A percentile compares a stretch with the other conserved stretches of the same genome.
Conservation (phyloP, 2,797 vertebrate genomes). For the Agapornis canus region DNA sequence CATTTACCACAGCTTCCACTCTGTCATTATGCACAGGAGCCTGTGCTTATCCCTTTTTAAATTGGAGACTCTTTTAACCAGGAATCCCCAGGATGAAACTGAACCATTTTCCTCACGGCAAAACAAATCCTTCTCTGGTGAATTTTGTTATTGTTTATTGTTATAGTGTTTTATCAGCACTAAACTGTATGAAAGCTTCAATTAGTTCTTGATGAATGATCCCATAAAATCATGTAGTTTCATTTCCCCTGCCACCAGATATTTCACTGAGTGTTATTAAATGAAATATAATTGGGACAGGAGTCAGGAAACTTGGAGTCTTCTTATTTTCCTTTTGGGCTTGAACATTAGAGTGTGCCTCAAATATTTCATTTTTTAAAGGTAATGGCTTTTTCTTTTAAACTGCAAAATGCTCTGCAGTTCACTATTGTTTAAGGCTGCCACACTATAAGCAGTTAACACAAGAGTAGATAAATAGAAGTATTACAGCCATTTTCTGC, state of each 20-base stretch:
- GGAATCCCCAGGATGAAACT: conserved; percentile 83
- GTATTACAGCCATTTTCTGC: not conserved
- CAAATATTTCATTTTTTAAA: conserved; percentile 16
- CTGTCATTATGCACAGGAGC: conserved; percentile 83
- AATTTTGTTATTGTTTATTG: conserved; percentile 86
- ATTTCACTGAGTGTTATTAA: conserved; percentile 92
- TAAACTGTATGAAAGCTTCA: conserved; percentile 95
- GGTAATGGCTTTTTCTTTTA: not conserved
- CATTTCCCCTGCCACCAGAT: conserved; percentile 93
- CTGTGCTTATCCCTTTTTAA: conserved; percentile 80
- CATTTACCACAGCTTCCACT: conserved; percentile 82
- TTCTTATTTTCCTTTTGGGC: conserved; percentile 56
- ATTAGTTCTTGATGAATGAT: conserved; percentile 99
- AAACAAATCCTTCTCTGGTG: conserved; percentile 85
- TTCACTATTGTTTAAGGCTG: not conserved
- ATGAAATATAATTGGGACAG: conserved; percentile 90
- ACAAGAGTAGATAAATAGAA: not conserved
- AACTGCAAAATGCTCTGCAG: not conserved
- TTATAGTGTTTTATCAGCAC: conserved; percentile 91
- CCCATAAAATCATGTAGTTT: conserved; percentile 93
- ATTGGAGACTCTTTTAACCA: conserved; percentile 82
- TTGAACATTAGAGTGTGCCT: not conserved
- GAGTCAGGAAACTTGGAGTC: conserved; percentile 80
- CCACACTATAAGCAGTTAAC: not conserved
- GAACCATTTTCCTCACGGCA: conserved; percentile 83